A percentile compares a stretch with the other conserved stretches of the same genome.
phyloP scores from a whole-genome alignment of 2,888 invertebrate genomes.

The Theodoxus fluviatilis region DNA sequence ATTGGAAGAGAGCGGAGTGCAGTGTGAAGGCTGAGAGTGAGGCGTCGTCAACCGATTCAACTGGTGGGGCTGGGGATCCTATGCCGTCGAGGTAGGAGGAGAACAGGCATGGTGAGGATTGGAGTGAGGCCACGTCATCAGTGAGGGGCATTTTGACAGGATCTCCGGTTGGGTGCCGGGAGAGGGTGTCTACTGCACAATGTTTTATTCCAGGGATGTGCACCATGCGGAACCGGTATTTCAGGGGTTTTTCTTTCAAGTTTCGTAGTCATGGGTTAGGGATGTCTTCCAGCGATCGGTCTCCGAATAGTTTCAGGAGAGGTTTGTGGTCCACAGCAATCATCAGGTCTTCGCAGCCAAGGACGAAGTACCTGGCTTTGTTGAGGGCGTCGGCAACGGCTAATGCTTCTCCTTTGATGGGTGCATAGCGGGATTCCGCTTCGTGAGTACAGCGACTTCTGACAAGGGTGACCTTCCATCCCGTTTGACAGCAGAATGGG shows the following conservation, averaged over 20 bases:
- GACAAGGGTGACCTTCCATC: too few relatives aligned
- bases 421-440: slow-evolving; percentile 32
- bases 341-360: slow-evolving; percentile 31
- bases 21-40: not conserved
- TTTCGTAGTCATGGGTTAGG: slow-evolving; percentile 37
- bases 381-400: slow-evolving; percentile 35
- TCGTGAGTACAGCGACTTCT: too few relatives aligned
- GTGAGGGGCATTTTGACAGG: too few relatives aligned
- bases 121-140: too few relatives aligned
- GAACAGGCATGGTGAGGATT: not conserved
- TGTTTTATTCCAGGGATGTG: slow-evolving; percentile 23
- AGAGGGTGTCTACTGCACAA: slow-evolving; percentile 24
- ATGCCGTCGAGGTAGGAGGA: not conserved
- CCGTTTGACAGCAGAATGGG: too few relatives aligned
- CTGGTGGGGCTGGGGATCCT: not conserved
- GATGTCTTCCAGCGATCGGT: slow-evolving; percentile 32
- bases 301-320: slow-evolving; percentile 30
- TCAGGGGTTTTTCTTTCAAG: slow-evolving; percentile 39
- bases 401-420: slow-evolving; percentile 24
- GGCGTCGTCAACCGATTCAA: not conserved
- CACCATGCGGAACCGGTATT: slow-evolving; percentile 30
- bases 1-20: not conserved
- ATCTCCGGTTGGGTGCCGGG: slow-evolving; percentile 27
- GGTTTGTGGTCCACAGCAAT: slow-evolving; percentile 37
- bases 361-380: slow-evolving; percentile 28